Conservation (phyloP, 2,113 vertebrate species). For the Mesitornis unicolor region DNA sequence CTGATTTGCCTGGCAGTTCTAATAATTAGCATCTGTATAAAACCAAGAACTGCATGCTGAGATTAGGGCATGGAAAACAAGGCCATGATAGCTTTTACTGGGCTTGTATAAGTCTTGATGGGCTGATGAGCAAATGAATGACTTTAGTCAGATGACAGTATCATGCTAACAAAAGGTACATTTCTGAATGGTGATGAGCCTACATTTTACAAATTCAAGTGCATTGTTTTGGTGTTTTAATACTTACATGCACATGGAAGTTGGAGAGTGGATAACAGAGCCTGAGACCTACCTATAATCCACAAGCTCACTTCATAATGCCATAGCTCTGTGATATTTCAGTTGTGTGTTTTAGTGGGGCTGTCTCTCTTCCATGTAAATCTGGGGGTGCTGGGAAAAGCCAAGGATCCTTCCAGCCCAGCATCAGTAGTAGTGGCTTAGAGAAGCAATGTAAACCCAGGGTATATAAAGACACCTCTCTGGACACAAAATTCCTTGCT, state of each 20-base stretch:
- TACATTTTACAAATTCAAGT: not conserved
- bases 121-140: not conserved
- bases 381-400: not conserved
- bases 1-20: not conserved
- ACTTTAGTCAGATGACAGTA: not conserved
- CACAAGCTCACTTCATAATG: not conserved
- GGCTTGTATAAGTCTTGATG: not conserved
- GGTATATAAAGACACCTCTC: not conserved
- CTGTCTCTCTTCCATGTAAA: not conserved
- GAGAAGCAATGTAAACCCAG: not conserved
- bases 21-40: not conserved
- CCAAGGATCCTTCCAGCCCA: not conserved
- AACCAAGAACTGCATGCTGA: not conserved
- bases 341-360: not conserved
- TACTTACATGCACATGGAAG: not conserved
- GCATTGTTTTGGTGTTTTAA: not conserved
- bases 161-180: not conserved
- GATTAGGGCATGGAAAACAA: not conserved
- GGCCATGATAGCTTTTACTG: not conserved
- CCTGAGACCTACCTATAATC: not conserved
- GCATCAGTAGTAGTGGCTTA: not conserved
- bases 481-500: not conserved
- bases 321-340: not conserved
- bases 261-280: not conserved
- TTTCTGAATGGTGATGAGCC: not conserved